Conservation (phyloP, 2,888 invertebrate genomes). For the Eupelmus urozonus region DNA sequence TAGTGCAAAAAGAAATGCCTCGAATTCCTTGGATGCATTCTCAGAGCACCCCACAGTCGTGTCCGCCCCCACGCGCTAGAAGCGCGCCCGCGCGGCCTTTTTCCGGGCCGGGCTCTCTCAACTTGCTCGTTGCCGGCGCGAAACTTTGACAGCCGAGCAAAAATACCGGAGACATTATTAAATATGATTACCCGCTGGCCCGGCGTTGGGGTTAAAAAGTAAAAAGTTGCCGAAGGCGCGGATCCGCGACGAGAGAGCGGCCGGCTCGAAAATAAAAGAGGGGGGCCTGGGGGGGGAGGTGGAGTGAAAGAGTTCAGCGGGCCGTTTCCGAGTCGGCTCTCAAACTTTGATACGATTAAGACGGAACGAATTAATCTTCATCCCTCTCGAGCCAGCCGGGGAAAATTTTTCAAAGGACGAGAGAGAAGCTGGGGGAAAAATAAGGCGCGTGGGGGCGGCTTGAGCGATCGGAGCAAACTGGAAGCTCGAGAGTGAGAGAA, state of each 20-base stretch:
- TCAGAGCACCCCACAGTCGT: neutral
- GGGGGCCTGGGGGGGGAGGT: slow-evolving; percentile 61
- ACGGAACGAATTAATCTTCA: slow-evolving; percentile 78
- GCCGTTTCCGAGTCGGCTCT: slow-evolving; percentile 71
- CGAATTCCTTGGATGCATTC: slow-evolving; percentile 55
- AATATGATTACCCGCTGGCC: slow-evolving; percentile 72
- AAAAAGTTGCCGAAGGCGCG: slow-evolving; percentile 65
- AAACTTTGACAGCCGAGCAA: slow-evolving; percentile 72
- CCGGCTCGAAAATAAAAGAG: slow-evolving; percentile 65
- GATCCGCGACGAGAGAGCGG: slow-evolving; percentile 31
- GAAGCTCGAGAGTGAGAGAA: slow-evolving; percentile 64
- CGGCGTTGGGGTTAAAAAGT: slow-evolving; percentile 61
- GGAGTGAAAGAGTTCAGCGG: slow-evolving; percentile 65
- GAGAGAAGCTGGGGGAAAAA: slow-evolving; percentile 66
- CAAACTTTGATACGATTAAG: slow-evolving; percentile 78
- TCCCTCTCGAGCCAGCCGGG: slow-evolving; percentile 70
- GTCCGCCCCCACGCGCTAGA: neutral
- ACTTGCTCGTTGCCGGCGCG: slow-evolving; percentile 57
- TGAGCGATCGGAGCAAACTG: slow-evolving; percentile 67
- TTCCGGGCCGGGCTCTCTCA: slow-evolving; percentile 32
- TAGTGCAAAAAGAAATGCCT: slow-evolving; percentile 19
- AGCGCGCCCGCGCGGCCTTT: slow-evolving; percentile 1
- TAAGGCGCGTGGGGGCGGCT: slow-evolving; percentile 61
- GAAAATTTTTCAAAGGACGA: slow-evolving; percentile 65
- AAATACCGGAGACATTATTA: slow-evolving; percentile 76